phyloP scores from a whole-genome alignment of 2,888 invertebrate genomes.

The Monopis laevigella region DNA sequence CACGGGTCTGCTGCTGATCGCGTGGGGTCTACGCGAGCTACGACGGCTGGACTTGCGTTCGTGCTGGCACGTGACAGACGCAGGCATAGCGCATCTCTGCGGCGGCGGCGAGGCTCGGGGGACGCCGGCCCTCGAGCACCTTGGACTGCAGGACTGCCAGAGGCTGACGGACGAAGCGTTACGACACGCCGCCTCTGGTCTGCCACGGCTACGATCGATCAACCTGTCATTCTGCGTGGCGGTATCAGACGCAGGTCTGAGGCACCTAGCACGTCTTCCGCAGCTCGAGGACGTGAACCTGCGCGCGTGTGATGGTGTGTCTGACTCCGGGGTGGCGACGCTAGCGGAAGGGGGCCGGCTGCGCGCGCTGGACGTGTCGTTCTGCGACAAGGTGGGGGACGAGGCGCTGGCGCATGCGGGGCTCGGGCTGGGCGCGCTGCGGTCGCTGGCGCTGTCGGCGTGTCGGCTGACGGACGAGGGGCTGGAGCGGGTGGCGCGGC shows the following conservation, averaged over 20 bases:
- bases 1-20: constrained; percentile 84
- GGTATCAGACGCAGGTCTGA: constrained; percentile 92
- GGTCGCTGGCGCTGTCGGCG: constrained; percentile 85
- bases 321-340: constrained; percentile 91
- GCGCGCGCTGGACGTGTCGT: constrained; percentile 88
- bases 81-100: constrained; percentile 87
- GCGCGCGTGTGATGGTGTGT: constrained; percentile 92
- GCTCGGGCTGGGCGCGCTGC: constrained; percentile 86
- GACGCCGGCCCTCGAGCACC: constrained; percentile 80
- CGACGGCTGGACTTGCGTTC: constrained; percentile 88
- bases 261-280: constrained; percentile 86
- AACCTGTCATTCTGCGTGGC: constrained; percentile 95
- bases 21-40: constrained; percentile 87
- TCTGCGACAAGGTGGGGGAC: constrained; percentile 95
- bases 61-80: constrained; percentile 92
- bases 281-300: constrained; percentile 87
- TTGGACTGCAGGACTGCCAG: constrained; percentile 95
- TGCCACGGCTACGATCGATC: constrained; percentile 83
- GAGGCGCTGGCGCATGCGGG: constrained; percentile 89
- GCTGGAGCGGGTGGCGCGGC: constrained; percentile 81
- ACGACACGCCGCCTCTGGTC: constrained; percentile 83
- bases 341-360: constrained; percentile 90
- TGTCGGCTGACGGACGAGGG: constrained; percentile 95
- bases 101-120: constrained; percentile 82
- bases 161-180: constrained; percentile 91